These are phyloP conservation scores for Empidonax traillii DNA, from an alignment of 2,113 vertebrate genomes.

Conservation along the genomic window DNA sequence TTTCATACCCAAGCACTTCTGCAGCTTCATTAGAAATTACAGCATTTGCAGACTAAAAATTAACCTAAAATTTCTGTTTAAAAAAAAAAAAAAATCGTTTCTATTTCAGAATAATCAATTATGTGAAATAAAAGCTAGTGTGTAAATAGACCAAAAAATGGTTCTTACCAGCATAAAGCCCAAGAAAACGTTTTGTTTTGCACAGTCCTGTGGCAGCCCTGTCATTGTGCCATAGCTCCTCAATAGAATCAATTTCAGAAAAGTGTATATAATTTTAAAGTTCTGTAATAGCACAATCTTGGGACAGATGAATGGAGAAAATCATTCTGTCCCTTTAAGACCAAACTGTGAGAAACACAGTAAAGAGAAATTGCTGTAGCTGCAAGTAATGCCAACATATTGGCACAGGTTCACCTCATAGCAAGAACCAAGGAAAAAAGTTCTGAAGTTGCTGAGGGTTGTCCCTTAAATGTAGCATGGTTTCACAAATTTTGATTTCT, in stretches of 20 bases:
- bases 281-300: background rate
- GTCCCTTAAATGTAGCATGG: background rate
- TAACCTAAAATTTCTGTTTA: background rate
- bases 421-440: background rate
- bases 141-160: background rate
- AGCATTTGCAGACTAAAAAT: conserved; percentile 1
- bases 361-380: background rate
- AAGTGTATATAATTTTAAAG: background rate
- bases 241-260: background rate
- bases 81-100: background rate
- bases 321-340: background rate
- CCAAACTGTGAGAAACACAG: background rate
- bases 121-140: background rate
- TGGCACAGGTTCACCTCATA: background rate
- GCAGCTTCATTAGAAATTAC: conserved; percentile 12
- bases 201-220: background rate
- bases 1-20: conserved; percentile 1
- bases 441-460: background rate
- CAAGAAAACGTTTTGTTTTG: background rate
- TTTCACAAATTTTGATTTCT: background rate
- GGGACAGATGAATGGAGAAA: background rate
- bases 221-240: background rate
- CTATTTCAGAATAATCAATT: background rate
- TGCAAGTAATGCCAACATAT: background rate
- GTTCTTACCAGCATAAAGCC: background rate